Conservation (phyloP, 2,113 vertebrate species). For the Bufo bufo region DNA sequence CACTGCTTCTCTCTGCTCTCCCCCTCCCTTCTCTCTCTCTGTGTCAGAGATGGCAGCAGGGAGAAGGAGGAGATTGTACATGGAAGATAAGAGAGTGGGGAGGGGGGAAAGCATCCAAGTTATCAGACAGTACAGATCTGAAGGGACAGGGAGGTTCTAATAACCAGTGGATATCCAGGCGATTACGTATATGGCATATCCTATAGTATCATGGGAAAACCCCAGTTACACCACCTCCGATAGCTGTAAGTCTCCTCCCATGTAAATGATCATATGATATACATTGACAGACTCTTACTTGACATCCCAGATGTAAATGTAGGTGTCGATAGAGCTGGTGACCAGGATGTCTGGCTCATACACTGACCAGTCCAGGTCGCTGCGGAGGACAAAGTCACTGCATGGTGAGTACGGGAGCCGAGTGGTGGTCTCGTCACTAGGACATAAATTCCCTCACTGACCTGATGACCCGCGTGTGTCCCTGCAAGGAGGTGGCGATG, state of each 20-base stretch:
- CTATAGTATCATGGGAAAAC: too few relatives aligned
- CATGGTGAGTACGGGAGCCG: neutral
- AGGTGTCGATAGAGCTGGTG: slow-evolving; percentile 97
- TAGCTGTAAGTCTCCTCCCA: neutral
- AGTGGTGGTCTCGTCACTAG: neutral
- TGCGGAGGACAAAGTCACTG: slow-evolving; percentile 63
- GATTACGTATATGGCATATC: too few relatives aligned
- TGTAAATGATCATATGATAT: neutral
- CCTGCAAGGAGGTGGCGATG: slow-evolving; percentile 88
- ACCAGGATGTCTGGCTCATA: slow-evolving; percentile 93
- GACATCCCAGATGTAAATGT: slow-evolving; percentile 99
- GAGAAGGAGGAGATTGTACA: too few relatives aligned
- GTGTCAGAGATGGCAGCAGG: too few relatives aligned
- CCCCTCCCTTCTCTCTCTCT: too few relatives aligned
- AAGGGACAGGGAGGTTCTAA: too few relatives aligned
- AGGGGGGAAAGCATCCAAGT: too few relatives aligned
- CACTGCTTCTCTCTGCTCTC: too few relatives aligned
- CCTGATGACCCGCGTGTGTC: slow-evolving; percentile 98
- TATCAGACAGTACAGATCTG: too few relatives aligned
- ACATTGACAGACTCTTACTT: slow-evolving; percentile 76
- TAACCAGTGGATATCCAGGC: too few relatives aligned
- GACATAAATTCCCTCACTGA: slow-evolving; percentile 53
- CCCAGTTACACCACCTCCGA: too few relatives aligned
- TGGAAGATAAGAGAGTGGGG: too few relatives aligned
- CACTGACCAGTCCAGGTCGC: slow-evolving; percentile 97